Conservation (phyloP, 2,113 vertebrate genomes). For the Thamnaconus septentrionalis region DNA sequence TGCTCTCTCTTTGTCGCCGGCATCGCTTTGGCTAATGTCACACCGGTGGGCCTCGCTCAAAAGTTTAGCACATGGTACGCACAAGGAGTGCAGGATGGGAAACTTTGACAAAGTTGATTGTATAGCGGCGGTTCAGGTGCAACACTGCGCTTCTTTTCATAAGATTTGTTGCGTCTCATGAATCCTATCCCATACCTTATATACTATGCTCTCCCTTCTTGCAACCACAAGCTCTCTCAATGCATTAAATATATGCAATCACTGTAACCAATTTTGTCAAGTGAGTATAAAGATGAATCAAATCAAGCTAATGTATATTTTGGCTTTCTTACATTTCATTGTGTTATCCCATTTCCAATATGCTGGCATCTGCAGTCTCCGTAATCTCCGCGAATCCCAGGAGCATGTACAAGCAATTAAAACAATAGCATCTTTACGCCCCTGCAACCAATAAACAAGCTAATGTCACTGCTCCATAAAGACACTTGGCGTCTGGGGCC, state of each 20-base stretch:
- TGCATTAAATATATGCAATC: conserved; percentile 36
- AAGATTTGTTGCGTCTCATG: conserved; percentile 9
- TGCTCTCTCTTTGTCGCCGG: conserved; percentile 67
- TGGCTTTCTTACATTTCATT: conserved; percentile 61
- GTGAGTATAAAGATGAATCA: conserved; percentile 62
- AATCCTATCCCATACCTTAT: conserved; percentile 3
- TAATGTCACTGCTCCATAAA: conserved; percentile 79
- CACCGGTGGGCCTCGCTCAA: conserved; percentile 90
- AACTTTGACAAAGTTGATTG: not conserved
- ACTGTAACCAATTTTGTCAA: conserved; percentile 52
- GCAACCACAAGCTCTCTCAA: conserved; percentile 20
- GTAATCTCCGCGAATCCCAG: conserved; percentile 77
- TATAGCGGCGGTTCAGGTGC: not conserved
- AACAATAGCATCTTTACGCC: conserved; percentile 79
- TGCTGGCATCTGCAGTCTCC: conserved; percentile 76
- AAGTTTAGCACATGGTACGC: conserved; percentile 88
- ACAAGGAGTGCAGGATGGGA: not conserved
- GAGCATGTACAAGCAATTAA: conserved; percentile 81
- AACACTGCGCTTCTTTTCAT: conserved; percentile 11
- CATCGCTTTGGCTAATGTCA: conserved; percentile 81
- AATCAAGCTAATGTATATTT: conserved; percentile 70
- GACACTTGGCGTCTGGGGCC: conserved; percentile 75
- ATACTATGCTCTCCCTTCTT: not conserved
- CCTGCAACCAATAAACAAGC: conserved; percentile 81
- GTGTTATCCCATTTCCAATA: conserved; percentile 72